Evolutionary conservation across 1,140 invertebrate genomes (phyloP).

Genomic region (Conus betulinus): DNA sequence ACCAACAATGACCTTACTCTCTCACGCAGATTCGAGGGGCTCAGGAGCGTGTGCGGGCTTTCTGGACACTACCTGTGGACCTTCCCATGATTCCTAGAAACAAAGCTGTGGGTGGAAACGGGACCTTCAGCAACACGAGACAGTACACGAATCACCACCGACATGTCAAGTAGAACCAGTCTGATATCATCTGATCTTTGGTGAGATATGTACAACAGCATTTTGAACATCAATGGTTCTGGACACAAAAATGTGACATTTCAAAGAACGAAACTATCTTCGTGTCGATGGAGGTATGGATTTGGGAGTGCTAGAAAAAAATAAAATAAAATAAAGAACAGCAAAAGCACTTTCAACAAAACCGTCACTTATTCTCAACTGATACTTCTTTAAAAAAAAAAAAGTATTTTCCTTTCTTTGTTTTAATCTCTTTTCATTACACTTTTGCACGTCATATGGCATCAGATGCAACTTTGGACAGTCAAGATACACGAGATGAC

Average conservation of each 20-base stretch:
- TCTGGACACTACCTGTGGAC: constrained; percentile 32
- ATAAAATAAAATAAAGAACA: too few species aligned
- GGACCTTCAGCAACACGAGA: neutral
- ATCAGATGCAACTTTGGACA: neutral
- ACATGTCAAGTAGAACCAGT: neutral
- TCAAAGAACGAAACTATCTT: too few species aligned
- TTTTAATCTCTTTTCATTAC: too few species aligned
- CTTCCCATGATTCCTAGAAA: constrained; percentile 25
- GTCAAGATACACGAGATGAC: neutral
- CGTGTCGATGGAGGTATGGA: too few species aligned
- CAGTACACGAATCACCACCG: neutral
- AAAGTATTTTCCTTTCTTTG: too few species aligned
- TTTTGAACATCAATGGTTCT: neutral
- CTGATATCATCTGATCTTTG: neutral
- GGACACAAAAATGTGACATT: neutral
- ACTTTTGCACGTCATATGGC: neutral
- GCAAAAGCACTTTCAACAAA: too few species aligned
- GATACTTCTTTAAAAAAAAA: too few species aligned
- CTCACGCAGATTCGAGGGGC: neutral
- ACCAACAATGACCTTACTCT: too few species aligned
- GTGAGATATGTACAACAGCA: neutral
- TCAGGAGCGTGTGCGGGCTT: constrained; percentile 11
- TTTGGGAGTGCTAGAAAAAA: too few species aligned
- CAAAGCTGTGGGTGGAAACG: neutral
- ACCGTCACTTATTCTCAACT: too few species aligned